phyloP scores from a whole-genome alignment of 1,140 invertebrate species.

The Sycobia sp. region DNA sequence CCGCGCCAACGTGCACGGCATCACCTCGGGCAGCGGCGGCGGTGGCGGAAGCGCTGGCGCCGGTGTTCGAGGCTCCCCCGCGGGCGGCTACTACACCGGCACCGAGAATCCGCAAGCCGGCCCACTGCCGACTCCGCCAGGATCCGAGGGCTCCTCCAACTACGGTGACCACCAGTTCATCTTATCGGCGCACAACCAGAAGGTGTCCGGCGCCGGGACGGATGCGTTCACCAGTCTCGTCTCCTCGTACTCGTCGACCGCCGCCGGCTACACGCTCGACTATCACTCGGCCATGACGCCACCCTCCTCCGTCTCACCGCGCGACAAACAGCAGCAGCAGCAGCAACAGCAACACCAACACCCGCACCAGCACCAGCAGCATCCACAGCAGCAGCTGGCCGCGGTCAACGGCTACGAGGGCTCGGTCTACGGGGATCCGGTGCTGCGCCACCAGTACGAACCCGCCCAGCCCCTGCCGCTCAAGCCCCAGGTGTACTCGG shows the following conservation, averaged over 20 bases:
- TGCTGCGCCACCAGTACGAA: conserved; percentile 68
- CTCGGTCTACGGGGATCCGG: conserved; percentile 56
- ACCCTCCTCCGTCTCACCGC: conserved; percentile 90
- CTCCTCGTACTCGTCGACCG: conserved; percentile 64
- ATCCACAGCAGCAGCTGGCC: conserved; percentile 43
- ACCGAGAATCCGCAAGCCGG: conserved; percentile 62
- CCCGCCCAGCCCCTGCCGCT: conserved; percentile 78
- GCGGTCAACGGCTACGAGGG: conserved; percentile 47
- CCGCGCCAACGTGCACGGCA: conserved; percentile 82
- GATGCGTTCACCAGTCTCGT: conserved; percentile 68
- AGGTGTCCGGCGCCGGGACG: conserved; percentile 57
- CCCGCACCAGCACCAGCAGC: conserved; percentile 46
- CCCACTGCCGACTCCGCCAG: conserved; percentile 84
- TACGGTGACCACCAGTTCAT: conserved; percentile 74
- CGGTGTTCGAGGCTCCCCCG: conserved; percentile 53
- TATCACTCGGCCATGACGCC: conserved; percentile 94
- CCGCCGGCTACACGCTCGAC: conserved; percentile 75
- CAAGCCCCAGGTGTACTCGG: conserved; percentile 88
- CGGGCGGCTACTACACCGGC: conserved; percentile 61
- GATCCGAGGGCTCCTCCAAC: conserved; percentile 79
- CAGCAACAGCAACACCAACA: conserved; percentile 50
- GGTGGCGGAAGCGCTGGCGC: conserved; percentile 55
- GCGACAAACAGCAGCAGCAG: conserved; percentile 78
- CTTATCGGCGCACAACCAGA: conserved; percentile 66
- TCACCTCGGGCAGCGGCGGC: conserved; percentile 61